Percentiles rank a stretch among this genome's conserved stretches.
These are phyloP conservation scores for Epirrita christyi DNA, from an alignment of 2,888 invertebrate genomes.

Conservation along the genomic window DNA sequence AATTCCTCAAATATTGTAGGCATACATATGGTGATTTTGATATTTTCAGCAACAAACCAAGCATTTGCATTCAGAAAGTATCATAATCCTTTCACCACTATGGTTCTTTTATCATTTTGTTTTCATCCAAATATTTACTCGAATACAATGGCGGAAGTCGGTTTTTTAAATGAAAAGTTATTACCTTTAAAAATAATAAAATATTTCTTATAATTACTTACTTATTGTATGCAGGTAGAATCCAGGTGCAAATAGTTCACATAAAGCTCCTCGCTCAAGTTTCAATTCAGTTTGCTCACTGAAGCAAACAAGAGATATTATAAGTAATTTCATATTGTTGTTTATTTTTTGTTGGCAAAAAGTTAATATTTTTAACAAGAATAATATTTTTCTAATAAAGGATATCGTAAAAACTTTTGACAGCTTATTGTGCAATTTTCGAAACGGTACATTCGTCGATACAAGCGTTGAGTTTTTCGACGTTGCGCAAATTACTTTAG, in stretches of 20 bases:
- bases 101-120: too few species aligned
- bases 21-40: too few species aligned
- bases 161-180: too few species aligned
- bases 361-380: conserved; percentile 7
- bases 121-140: too few species aligned
- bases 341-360: conserved; percentile 20
- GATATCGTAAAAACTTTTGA: conserved; percentile 22
- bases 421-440: conserved; percentile 20
- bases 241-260: conserved; percentile 10
- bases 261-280: not conserved
- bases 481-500: too few species aligned
- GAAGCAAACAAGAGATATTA: conserved; percentile 18
- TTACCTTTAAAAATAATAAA: too few species aligned
- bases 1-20: too few species aligned
- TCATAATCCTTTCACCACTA: too few species aligned
- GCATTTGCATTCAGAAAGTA: too few species aligned
- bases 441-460: conserved; percentile 20
- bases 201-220: too few species aligned
- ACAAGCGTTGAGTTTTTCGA: conserved; percentile 2
- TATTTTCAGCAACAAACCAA: too few species aligned
- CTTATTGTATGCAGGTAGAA: conserved; percentile 1
- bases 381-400: conserved; percentile 13
- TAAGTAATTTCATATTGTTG: conserved; percentile 14
- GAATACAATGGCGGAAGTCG: too few species aligned
- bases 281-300: conserved; percentile 13